These are phyloP conservation scores for Parambassis ranga DNA, from an alignment of 2,797 vertebrate genomes.

Conservation along the genomic window DNA sequence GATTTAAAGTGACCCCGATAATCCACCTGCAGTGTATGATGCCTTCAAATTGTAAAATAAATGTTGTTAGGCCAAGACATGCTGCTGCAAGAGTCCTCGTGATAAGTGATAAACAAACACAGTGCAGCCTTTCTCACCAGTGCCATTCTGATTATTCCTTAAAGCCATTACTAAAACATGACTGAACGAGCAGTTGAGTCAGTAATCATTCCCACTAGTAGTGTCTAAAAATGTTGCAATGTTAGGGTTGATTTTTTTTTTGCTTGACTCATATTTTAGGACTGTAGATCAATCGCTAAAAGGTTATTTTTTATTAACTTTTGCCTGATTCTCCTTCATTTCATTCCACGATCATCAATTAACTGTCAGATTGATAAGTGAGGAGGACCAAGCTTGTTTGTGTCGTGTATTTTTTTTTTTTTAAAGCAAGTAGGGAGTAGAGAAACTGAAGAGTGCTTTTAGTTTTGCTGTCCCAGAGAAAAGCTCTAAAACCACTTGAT, in stretches of 20 bases:
- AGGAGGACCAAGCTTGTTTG: slow-evolving; percentile 41
- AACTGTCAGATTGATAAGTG: not conserved
- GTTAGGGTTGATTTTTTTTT: not conserved
- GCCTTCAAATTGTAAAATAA: not conserved
- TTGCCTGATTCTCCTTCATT: slow-evolving; percentile 13
- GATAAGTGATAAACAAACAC: slow-evolving; percentile 2
- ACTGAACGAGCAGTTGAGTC: not conserved
- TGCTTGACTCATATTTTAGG: slow-evolving; percentile 6
- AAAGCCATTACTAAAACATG: slow-evolving; percentile 1
- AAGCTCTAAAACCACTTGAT: slow-evolving; percentile 7
- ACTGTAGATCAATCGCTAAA: slow-evolving; percentile 8
- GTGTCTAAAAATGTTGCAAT: slow-evolving; percentile 26
- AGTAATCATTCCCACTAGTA: slow-evolving; percentile 36
- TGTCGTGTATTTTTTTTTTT: slow-evolving; percentile 8
- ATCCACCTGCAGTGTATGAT: not conserved
- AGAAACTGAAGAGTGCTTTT: slow-evolving; percentile 26
- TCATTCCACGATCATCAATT: slow-evolving; percentile 34
- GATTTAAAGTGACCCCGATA: too few species aligned
- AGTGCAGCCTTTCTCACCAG: slow-evolving; percentile 1
- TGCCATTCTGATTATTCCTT: not conserved
- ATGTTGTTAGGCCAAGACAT: not conserved
- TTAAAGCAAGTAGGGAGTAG: not conserved
- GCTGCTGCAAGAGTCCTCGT: not conserved
- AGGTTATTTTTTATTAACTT: not conserved
- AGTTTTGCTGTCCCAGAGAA: not conserved